Percentiles rank a stretch among this genome's conserved stretches.
Evolutionary conservation across 2,888 invertebrate species (phyloP).

Genomic region (Carcina quercana): DNA sequence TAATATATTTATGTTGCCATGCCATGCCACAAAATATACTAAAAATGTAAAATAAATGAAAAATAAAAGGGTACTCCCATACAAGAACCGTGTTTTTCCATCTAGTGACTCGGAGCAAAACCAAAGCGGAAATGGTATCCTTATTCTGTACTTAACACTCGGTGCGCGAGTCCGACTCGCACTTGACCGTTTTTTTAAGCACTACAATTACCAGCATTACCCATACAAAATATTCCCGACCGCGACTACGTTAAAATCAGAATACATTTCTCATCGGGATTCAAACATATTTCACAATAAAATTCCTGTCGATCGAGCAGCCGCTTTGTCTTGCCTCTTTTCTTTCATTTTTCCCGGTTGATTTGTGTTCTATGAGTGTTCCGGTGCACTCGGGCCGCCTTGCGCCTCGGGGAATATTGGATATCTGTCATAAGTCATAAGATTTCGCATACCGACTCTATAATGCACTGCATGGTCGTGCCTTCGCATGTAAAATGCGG

Average conservation of each 20-base stretch:
- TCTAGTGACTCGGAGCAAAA: too few species aligned
- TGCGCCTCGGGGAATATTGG: conserved; percentile 50
- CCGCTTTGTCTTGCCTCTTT: conserved; percentile 54
- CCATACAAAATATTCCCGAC: too few species aligned
- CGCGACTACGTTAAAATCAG: neutral
- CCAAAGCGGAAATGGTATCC: too few species aligned
- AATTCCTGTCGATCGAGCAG: conserved; percentile 55
- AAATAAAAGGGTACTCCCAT: too few species aligned
- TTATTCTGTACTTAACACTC: too few species aligned
- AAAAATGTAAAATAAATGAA: too few species aligned
- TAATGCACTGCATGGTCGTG: conserved; percentile 38
- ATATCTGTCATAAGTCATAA: conserved; percentile 61
- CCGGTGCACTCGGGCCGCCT: conserved; percentile 38
- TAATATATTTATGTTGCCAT: too few species aligned
- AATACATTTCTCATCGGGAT: conserved; percentile 55
- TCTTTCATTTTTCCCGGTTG: conserved; percentile 45
- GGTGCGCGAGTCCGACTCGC: too few species aligned
- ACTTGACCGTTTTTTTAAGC: too few species aligned
- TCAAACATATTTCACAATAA: conserved; percentile 59
- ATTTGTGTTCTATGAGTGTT: conserved; percentile 61
- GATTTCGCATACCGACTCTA: conserved; percentile 49
- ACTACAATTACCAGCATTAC: too few species aligned
- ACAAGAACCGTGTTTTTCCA: too few species aligned
- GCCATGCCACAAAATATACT: too few species aligned
- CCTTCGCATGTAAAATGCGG: conserved; percentile 25